phyloP scores from a whole-genome alignment of 2,113 vertebrate species.

The Ondatra zibethicus region DNA sequence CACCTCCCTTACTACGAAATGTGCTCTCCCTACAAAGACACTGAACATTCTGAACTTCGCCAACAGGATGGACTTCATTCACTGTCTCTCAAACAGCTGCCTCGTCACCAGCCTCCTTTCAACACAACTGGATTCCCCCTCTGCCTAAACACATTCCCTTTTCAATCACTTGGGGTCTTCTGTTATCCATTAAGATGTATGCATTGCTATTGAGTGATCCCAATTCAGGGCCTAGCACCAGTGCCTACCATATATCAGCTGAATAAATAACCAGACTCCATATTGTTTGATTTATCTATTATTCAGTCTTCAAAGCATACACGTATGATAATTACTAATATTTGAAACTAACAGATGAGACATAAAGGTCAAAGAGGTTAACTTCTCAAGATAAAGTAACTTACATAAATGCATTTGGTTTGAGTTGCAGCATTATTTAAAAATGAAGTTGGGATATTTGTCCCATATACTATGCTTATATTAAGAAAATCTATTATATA shows the following conservation, averaged over 20 bases:
- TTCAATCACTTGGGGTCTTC: not conserved
- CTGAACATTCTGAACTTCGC: not conserved
- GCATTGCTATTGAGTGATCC: not conserved
- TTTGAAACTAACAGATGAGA: slow-evolving; percentile 9
- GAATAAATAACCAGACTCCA: not conserved
- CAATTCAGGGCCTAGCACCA: not conserved
- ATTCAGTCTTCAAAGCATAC: not conserved
- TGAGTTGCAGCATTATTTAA: not conserved
- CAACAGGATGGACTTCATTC: not conserved
- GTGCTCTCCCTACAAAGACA: not conserved
- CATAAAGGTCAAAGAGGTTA: not conserved
- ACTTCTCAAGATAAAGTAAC: not conserved
- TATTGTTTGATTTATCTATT: not conserved
- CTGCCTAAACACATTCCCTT: not conserved
- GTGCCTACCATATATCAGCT: not conserved
- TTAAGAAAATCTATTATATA: not conserved
- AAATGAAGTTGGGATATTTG: not conserved
- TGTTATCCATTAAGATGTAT: not conserved
- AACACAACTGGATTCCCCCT: not conserved
- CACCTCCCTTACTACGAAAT: not conserved
- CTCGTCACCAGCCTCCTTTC: not conserved
- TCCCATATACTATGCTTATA: not conserved
- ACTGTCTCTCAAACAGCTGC: not conserved
- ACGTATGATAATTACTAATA: not conserved
- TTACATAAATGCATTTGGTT: not conserved